These are phyloP conservation scores for Chlorops oryzae DNA, from an alignment of 1,140 invertebrate species.

Conservation along the genomic window DNA sequence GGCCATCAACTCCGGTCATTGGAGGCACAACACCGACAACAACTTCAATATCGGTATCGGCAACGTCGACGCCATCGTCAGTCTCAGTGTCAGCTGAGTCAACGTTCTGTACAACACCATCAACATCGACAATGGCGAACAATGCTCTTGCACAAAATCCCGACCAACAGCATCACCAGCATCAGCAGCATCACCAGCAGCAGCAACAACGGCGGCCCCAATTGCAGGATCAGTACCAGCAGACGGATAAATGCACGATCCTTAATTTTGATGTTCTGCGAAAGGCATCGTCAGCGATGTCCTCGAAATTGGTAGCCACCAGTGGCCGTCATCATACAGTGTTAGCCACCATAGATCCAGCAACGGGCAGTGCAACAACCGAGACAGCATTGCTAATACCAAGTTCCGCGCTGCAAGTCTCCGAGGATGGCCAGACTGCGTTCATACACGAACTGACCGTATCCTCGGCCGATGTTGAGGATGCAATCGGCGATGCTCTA, in stretches of 20 bases:
- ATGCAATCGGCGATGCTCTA: no score
- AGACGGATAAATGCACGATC: slow-evolving; percentile 44
- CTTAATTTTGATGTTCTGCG: slow-evolving; percentile 39
- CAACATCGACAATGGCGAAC: slow-evolving; percentile 29
- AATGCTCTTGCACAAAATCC: slow-evolving; percentile 39
- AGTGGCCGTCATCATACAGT: no score
- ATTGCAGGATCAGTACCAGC: slow-evolving; percentile 42
- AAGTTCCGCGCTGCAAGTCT: slow-evolving; percentile 1
- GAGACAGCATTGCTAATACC: slow-evolving; percentile 1
- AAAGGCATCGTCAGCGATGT: slow-evolving; percentile 9
- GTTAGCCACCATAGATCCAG: neutral
- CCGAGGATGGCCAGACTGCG: no score
- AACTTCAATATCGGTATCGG: neutral
- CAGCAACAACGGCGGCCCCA: slow-evolving; percentile 25
- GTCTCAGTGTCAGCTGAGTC: slow-evolving; percentile 8
- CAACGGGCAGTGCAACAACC: neutral
- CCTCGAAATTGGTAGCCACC: slow-evolving; percentile 4
- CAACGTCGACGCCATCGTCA: no score
- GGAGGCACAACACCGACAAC: neutral
- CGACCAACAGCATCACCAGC: slow-evolving; percentile 7
- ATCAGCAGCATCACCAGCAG: slow-evolving; percentile 6
- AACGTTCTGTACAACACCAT: slow-evolving; percentile 15
- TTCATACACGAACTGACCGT: no score
- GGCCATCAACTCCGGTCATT: neutral
- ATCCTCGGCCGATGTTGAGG: no score